phyloP scores from a whole-genome alignment of 2,113 vertebrate genomes.

The Triplophysa tibetana region DNA sequence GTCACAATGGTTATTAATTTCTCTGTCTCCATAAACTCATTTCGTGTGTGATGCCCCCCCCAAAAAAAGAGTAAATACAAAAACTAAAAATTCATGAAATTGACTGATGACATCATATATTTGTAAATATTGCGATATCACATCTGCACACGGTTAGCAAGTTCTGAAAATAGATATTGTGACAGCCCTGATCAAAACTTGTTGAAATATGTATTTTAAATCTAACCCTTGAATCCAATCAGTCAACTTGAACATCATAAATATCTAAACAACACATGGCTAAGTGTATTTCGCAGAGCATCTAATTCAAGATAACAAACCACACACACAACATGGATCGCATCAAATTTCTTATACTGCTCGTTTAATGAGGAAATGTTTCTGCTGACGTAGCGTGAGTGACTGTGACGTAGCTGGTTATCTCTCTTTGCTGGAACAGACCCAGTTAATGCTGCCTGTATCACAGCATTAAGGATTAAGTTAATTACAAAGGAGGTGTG shows the following conservation, averaged over 20 bases:
- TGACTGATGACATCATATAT: too few relatives aligned
- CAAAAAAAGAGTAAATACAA: too few relatives aligned
- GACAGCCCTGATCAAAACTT: not conserved
- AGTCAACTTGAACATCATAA: not conserved
- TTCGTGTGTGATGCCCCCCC: too few relatives aligned
- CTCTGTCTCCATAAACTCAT: too few relatives aligned
- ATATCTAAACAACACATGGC: not conserved
- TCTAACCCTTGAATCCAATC: too few relatives aligned
- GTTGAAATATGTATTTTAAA: not conserved
- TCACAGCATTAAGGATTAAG: constrained; percentile 32
- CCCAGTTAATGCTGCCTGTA: constrained; percentile 12
- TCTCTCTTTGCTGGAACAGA: constrained; percentile 4
- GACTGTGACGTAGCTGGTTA: not conserved
- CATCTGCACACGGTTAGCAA: too few relatives aligned
- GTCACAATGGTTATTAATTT: too few relatives aligned
- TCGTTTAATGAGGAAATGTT: constrained; percentile 25
- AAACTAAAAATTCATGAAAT: too few relatives aligned
- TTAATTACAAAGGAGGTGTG: constrained; percentile 40
- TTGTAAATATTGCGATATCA: too few relatives aligned
- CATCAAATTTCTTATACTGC: constrained; percentile 21
- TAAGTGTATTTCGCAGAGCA: not conserved
- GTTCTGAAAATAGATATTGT: too few relatives aligned
- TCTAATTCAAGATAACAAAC: constrained; percentile 30
- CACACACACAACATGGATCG: not conserved
- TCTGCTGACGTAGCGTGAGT: constrained; percentile 4